Evolutionary conservation across 2,888 invertebrate genomes (phyloP), one percentile per base, ranked within the genome.

Genomic region (Cistogaster globosa): DNA sequence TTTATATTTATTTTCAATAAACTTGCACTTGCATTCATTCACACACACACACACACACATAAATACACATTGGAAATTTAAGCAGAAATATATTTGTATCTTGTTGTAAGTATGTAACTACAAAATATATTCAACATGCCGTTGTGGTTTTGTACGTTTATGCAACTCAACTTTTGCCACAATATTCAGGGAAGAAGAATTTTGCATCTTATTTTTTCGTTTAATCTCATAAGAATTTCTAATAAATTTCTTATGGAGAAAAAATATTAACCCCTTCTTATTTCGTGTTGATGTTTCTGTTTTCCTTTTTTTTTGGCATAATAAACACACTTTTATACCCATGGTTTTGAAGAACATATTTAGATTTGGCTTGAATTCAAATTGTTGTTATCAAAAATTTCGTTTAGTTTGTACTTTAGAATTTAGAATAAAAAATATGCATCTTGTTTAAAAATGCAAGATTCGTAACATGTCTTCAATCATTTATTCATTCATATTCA

Each of bases 361-460:
- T n/a, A 63, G 42, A 72, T 84, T 84, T 84, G 84, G 84, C 80
- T 77, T 62, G 32, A 62, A 62, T 84, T 84, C 72, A 84, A 84
- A 60, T 76, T 76, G 58, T 75, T 80, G 74, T 78, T 78, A 74
- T 26, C 55, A 62, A 74, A 68, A 78, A 75, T 48, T 75, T 74
- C 11, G 42, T 74, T 67, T 60, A 38, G 48, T 42, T 60, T 67
- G 32, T 51, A 51, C 58, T 57, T 58, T 53, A 20, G 26, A 51
- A 57, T 62, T 55, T 11, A 36, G n/a, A 63, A 63, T 38, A 51
- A 12, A 57, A 75, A 74, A 69, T 63, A 42, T 84, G 57, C 69
- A 84, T 79, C 67, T 83, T 57, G 45, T 77, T 82, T 63, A 42
- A 55, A 55, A 48, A 63, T 71, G 38, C 53, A 69, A 62, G 42